Conservation (phyloP, 1,140 invertebrate species). For the Metaphire vulgaris region DNA sequence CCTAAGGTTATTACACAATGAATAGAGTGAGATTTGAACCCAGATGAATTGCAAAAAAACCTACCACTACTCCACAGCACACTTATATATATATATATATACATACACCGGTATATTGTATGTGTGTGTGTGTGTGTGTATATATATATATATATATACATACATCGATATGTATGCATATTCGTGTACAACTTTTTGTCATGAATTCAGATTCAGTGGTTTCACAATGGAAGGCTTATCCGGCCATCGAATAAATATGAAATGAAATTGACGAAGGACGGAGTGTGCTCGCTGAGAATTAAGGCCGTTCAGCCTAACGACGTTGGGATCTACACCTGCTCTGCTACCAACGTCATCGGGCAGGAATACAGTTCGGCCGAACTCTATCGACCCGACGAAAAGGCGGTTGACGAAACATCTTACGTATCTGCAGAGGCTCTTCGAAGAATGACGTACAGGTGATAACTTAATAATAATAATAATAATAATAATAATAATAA, state of each 20-base stretch:
- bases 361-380: slow-evolving; percentile 47
- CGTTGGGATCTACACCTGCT: slow-evolving; percentile 61
- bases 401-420: slow-evolving; percentile 49
- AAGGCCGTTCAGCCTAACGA: slow-evolving; percentile 80
- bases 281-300: slow-evolving; percentile 70
- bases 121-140: too few relatives aligned
- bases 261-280: slow-evolving; percentile 72
- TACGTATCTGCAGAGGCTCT: slow-evolving; percentile 49
- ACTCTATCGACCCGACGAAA: slow-evolving; percentile 43
- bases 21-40: too few relatives aligned
- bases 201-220: slow-evolving; percentile 77
- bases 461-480: too few relatives aligned
- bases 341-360: slow-evolving; percentile 47
- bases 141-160: too few relatives aligned
- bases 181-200: background rate
- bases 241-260: slow-evolving; percentile 73
- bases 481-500: too few relatives aligned
- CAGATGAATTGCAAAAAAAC: too few relatives aligned
- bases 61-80: too few relatives aligned
- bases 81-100: too few relatives aligned
- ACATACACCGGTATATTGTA: too few relatives aligned
- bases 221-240: slow-evolving; percentile 82
- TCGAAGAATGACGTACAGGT: slow-evolving; percentile 25
- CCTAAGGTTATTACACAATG: too few relatives aligned
- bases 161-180: background rate